phyloP scores from a whole-genome alignment of 2,888 invertebrate species.

The Parasteatoda lunata region DNA sequence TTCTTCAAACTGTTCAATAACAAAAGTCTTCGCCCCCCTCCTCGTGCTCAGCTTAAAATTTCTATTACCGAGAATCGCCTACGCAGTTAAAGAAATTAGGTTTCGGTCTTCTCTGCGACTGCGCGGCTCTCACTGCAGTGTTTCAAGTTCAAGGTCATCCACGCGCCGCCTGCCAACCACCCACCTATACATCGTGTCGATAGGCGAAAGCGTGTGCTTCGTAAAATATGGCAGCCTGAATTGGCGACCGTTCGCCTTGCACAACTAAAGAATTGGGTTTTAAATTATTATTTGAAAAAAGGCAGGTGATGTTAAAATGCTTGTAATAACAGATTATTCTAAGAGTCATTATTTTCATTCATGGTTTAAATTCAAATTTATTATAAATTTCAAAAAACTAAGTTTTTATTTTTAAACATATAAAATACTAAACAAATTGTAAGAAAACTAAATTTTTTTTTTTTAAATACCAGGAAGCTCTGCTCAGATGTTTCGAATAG shows the following conservation, averaged over 20 bases:
- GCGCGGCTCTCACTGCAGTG: conserved; percentile 68
- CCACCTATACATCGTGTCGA: conserved; percentile 56
- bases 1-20: not conserved
- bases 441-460: no score
- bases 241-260: conserved; percentile 25
- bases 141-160: conserved; percentile 69
- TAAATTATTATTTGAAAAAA: no score
- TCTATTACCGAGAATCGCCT: conserved; percentile 35
- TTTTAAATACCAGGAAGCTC: no score
- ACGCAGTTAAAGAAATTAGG: conserved; percentile 53
- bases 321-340: no score
- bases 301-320: no score
- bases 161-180: conserved; percentile 45
- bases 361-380: no score
- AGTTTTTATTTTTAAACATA: no score
- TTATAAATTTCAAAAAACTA: no score
- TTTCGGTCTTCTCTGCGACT: conserved; percentile 74
- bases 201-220: conserved; percentile 17
- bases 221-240: not conserved
- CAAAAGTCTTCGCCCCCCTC: not conserved
- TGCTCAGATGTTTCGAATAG: no score
- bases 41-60: no score
- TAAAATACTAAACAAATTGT: no score
- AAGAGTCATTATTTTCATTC: no score
- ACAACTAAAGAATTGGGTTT: not conserved